These are phyloP conservation scores for Drosophila austrosaltans DNA, from an alignment of 2,888 invertebrate species.

Conservation along the genomic window DNA sequence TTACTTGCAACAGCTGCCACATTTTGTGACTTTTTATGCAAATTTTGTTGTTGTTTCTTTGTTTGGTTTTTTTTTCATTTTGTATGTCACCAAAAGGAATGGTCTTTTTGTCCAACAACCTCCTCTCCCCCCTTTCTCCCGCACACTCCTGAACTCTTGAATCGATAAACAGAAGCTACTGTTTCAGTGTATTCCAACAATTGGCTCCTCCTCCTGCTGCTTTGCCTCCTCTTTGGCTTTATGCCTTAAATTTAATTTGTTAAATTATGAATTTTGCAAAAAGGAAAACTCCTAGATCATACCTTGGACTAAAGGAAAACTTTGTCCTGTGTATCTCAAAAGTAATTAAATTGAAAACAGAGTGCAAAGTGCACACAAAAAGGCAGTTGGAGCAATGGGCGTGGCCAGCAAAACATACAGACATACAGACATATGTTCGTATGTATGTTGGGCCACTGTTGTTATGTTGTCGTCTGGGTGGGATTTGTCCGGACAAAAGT, in stretches of 20 bases:
- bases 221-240: constrained; percentile 10
- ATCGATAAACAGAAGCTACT: constrained; percentile 54
- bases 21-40: constrained; percentile 60
- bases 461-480: constrained; percentile 32
- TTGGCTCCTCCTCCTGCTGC: background rate
- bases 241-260: constrained; percentile 61
- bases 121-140: constrained; percentile 22
- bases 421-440: constrained; percentile 5
- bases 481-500: constrained; percentile 58
- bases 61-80: constrained; percentile 32
- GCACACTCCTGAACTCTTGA: constrained; percentile 26
- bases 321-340: constrained; percentile 72
- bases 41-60: constrained; percentile 58
- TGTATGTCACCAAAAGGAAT: constrained; percentile 62
- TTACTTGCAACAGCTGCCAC: constrained; percentile 32
- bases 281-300: constrained; percentile 20
- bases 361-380: constrained; percentile 64
- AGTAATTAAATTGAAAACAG: constrained; percentile 69
- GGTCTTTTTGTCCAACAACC: constrained; percentile 20
- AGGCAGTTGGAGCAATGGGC: constrained; percentile 23
- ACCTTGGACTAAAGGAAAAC: constrained; percentile 38
- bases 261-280: constrained; percentile 63
- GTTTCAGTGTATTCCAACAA: too few species aligned
- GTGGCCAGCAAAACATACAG: constrained; percentile 20
- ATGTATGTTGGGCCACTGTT: constrained; percentile 12